These are phyloP conservation scores for Schizotus pectinicornis DNA, from an alignment of 2,888 invertebrate genomes.

Conservation along the genomic window DNA sequence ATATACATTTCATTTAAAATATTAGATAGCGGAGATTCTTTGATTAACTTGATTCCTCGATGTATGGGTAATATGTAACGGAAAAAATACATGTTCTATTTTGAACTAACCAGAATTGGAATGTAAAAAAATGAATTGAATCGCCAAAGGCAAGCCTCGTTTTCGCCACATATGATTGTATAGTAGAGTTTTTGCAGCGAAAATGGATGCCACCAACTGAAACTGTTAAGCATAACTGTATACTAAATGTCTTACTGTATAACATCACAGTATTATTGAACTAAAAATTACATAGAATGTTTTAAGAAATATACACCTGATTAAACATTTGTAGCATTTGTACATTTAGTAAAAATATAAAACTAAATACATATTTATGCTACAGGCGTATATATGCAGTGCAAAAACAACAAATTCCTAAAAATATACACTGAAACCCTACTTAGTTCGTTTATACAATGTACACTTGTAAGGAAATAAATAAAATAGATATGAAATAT, in stretches of 20 bases:
- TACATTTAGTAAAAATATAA: constrained; percentile 31
- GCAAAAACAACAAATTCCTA: constrained; percentile 32
- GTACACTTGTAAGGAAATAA: constrained; percentile 33
- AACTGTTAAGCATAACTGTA: constrained; percentile 20
- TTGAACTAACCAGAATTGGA: constrained; percentile 15
- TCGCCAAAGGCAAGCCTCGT: constrained; percentile 13
- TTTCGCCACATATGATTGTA: constrained; percentile 11
- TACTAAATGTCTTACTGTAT: constrained; percentile 32
- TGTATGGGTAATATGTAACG: constrained; percentile 29
- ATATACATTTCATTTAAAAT: constrained; percentile 40
- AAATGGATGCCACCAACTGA: constrained; percentile 11
- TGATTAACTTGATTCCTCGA: constrained; percentile 29
- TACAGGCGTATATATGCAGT: constrained; percentile 31
- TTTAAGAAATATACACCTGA: constrained; percentile 28
- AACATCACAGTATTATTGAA: constrained; percentile 39
- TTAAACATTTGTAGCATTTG: constrained; percentile 29
- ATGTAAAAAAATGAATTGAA: constrained; percentile 21
- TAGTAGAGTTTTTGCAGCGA: constrained; percentile 1
- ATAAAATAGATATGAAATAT: constrained; percentile 39
- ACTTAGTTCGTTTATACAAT: constrained; percentile 37
- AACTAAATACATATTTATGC: constrained; percentile 32
- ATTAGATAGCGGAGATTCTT: constrained; percentile 23
- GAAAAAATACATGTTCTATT: constrained; percentile 5
- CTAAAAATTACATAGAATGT: constrained; percentile 29
- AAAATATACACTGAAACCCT: constrained; percentile 33